phyloP scores from a whole-genome alignment of 2,797 vertebrate genomes.

The Gymnoscopelus braueri region DNA sequence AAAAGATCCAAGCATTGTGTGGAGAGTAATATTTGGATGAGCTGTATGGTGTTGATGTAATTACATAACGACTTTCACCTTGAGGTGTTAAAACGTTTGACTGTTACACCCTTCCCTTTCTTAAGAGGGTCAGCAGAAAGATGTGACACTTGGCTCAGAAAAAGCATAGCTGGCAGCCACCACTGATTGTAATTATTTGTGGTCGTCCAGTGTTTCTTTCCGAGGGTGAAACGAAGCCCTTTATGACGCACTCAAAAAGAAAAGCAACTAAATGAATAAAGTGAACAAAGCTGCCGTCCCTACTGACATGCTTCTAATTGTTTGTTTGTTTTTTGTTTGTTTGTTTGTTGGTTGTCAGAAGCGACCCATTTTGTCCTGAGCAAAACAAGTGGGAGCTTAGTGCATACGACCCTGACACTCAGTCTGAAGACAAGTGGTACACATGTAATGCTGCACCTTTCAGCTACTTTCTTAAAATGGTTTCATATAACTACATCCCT shows the following conservation, averaged over 20 bases:
- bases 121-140: conserved; percentile 55
- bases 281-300: conserved; percentile 72
- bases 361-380: conserved; percentile 78
- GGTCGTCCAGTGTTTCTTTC: conserved; percentile 64
- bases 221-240: conserved; percentile 74
- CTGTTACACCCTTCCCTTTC: conserved; percentile 48
- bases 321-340: conserved; percentile 31
- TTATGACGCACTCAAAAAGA: conserved; percentile 66
- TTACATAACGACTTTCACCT: conserved; percentile 65
- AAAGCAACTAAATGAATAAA: conserved; percentile 5
- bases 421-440: conserved; percentile 36
- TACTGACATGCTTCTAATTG: conserved; percentile 35
- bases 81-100: conserved; percentile 61
- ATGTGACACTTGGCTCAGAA: conserved; percentile 67
- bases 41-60: conserved; percentile 63
- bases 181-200: conserved; percentile 72
- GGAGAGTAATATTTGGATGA: conserved; percentile 59
- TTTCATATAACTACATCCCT: neutral
- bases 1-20: conserved; percentile 32
- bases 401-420: conserved; percentile 65
- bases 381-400: conserved; percentile 76
- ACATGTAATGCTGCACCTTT: conserved; percentile 42
- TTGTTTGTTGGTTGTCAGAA: conserved; percentile 52
- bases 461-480: conserved; percentile 8
- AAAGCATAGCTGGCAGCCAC: conserved; percentile 69